Percentiles rank a stretch among this genome's conserved stretches.
Evolutionary conservation across 2,888 invertebrate species (phyloP).

Genomic region (Julus scandinavius): DNA sequence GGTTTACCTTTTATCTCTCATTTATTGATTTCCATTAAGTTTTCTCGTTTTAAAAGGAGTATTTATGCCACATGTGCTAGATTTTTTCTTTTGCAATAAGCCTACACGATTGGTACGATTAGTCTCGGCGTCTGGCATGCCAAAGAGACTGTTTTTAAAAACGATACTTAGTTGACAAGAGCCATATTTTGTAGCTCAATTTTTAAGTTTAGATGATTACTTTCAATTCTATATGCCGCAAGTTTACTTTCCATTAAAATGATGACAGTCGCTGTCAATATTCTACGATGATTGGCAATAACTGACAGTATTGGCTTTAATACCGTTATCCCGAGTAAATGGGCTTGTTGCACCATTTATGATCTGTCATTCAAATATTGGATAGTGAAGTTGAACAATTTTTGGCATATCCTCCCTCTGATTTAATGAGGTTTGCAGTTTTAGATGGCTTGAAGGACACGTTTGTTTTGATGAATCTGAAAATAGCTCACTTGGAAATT

Average conservation of each 20-base stretch:
- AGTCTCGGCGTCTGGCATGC: neutral
- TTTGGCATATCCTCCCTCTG: neutral
- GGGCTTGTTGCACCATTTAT: neutral
- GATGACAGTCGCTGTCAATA: neutral
- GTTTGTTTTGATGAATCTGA: neutral
- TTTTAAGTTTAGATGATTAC: no score
- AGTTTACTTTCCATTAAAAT: neutral
- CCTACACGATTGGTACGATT: neutral
- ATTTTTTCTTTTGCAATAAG: neutral
- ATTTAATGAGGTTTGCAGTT: neutral
- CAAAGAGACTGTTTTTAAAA: neutral
- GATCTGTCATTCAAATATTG: neutral
- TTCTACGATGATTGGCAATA: neutral
- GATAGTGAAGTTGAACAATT: neutral
- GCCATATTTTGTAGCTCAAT: no score
- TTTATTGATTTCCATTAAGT: constrained; percentile 30
- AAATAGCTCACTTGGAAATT: no score
- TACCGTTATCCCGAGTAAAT: neutral
- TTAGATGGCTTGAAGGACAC: no score
- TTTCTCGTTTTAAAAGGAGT: constrained; percentile 15
- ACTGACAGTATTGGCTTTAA: neutral
- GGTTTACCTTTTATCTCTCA: constrained; percentile 14
- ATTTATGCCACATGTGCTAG: neutral
- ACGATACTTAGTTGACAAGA: neutral
- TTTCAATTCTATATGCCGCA: neutral